Percentiles rank a stretch among this genome's conserved stretches.
phyloP scores from a whole-genome alignment of 2,113 vertebrate genomes.

The Actenoides hombroni region DNA sequence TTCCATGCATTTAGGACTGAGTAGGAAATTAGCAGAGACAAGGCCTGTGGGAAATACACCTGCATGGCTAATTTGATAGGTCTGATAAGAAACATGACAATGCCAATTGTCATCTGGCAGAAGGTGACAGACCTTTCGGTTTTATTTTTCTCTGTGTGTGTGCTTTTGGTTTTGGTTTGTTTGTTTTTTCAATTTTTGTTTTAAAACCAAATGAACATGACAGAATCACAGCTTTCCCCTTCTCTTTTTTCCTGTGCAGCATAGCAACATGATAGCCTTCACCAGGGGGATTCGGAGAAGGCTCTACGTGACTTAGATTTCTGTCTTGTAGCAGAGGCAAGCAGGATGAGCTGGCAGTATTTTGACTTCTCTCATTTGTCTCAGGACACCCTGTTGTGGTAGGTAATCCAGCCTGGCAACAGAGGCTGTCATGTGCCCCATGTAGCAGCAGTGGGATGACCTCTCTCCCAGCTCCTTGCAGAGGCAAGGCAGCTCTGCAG shows the following conservation, averaged over 20 bases:
- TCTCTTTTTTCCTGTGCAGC: not conserved
- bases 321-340: not conserved
- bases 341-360: not conserved
- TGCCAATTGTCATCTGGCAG: not conserved
- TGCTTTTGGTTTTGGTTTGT: not conserved
- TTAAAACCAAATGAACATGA: not conserved
- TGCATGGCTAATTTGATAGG: not conserved
- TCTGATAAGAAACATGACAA: not conserved
- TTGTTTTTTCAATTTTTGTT: not conserved
- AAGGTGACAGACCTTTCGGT: not conserved
- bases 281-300: not conserved
- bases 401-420: not conserved
- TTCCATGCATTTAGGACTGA: not conserved
- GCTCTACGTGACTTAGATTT: not conserved
- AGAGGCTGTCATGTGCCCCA: not conserved
- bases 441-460: not conserved
- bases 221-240: not conserved
- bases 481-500: not conserved
- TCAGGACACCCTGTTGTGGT: not conserved
- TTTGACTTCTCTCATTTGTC: not conserved
- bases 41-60: not conserved
- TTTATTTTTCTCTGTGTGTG: not conserved
- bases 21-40: not conserved
- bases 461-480: fast-evolving
- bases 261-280: not conserved